Evolutionary conservation across 2,113 vertebrate genomes (phyloP).

Genomic region (Pituophis catenifer): DNA sequence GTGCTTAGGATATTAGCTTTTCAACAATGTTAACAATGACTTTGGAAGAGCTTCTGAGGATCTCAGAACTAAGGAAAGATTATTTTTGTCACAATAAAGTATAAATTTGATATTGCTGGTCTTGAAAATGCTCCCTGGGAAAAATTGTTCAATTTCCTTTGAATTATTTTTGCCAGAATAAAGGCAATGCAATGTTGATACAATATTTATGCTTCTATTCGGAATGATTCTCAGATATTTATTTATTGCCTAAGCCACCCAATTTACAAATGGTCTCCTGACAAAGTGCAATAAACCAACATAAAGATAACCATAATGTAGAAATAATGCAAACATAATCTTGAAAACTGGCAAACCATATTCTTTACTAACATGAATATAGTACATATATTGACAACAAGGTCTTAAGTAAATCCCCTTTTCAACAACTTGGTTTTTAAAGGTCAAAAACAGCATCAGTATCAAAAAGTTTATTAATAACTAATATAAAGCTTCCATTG

Average conservation of each 20-base stretch:
- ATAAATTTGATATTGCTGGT: background rate
- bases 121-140: background rate
- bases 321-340: background rate
- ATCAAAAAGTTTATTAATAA: background rate
- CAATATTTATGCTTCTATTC: background rate
- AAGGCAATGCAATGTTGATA: background rate
- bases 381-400: background rate
- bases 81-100: background rate
- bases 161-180: background rate
- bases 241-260: background rate
- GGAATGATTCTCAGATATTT: background rate
- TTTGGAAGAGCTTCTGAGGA: background rate
- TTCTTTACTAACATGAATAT: background rate
- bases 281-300: background rate
- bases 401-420: background rate
- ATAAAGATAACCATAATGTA: background rate
- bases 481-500: background rate
- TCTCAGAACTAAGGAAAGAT: background rate
- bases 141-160: background rate
- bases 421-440: background rate
- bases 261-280: background rate
- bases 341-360: background rate
- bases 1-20: background rate
- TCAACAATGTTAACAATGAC: background rate
- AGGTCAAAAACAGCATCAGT: background rate